These are phyloP conservation scores for Phalacrocorax brasilianus DNA, from an alignment of 2,113 vertebrate species.

Conservation along the genomic window DNA sequence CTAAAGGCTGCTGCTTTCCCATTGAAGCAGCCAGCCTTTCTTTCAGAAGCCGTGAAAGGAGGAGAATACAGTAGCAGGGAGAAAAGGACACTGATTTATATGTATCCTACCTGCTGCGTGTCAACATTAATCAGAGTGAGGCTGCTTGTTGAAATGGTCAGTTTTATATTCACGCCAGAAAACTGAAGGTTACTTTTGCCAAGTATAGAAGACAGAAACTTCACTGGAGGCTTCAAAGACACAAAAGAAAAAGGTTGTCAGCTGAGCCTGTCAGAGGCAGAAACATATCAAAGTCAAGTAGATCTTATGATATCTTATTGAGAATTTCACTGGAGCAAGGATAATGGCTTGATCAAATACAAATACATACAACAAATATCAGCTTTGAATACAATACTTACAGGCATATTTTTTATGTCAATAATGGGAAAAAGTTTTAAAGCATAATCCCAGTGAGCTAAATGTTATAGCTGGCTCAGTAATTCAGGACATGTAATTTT, in stretches of 20 bases:
- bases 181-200: conserved; percentile 93
- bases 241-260: conserved; percentile 19
- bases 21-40: neutral
- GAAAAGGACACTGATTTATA: neutral
- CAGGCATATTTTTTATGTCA: neutral
- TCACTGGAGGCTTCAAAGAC: conserved; percentile 80
- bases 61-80: neutral
- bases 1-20: neutral
- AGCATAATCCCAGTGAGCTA: neutral
- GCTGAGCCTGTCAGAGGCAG: neutral
- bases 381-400: neutral
- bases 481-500: neutral
- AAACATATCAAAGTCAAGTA: neutral
- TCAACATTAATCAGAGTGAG: conserved; percentile 82
- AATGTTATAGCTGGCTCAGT: neutral
- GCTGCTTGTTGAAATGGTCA: conserved; percentile 87
- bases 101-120: conserved; percentile 83
- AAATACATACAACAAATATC: neutral
- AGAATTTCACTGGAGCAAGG: neutral
- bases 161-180: conserved; percentile 84
- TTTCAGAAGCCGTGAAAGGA: neutral
- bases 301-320: neutral
- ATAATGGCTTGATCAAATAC: neutral
- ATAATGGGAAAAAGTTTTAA: neutral
- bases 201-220: conserved; percentile 84